Base-by-base conservation (phyloP, 2,888 invertebrate genomes). In the Melanargia galathea region DNA sequence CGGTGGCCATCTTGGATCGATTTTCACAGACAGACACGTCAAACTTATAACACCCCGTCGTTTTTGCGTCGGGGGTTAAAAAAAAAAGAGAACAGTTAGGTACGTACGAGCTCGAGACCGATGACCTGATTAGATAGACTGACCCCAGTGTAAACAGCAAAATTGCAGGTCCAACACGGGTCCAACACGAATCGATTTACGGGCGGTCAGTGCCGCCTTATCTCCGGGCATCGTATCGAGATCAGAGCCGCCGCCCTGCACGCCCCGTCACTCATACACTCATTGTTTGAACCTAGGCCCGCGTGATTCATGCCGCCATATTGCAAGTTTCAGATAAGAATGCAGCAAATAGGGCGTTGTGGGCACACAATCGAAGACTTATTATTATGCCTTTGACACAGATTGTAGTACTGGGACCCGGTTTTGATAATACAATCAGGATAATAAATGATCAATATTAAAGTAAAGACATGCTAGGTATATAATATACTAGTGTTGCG, bases 311-410 rank as follows among this genome's bases (percentile, higher is more conserved):
- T 87, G 73, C 76, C 71, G 71, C 74, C 74, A 79, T 79, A 84
- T 80, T 81, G 81, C 82, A 82, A 82, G 79, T 83, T 84, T 77
- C 74, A 81, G 88, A 88, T 88, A 87, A 87, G 85, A 86, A 82
- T 83, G 82, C 83, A 83, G 79, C 81, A 86, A 88, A 87, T 86
- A 83, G 87, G 85, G 81, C 89, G 85, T 81, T 86, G 83, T 86
- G 78, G 77, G 77, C 80, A 78, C 84, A 84, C 84, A 83, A 82
- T 83, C 73, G 75, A 75, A 76, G 76, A 71, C 72, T 83, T 81
- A 82, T 83, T 81, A 82, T 83, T 81, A 82, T 83, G 80, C 74
- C 83, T 81, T 81, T 83, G 84, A 86, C 86, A 87, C 80, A 81
- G 82, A 84, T 87, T 75, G 74, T 70, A 73, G 72, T 76, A 74